A percentile compares a stretch with the other conserved stretches of the same genome.
Evolutionary conservation across 1,140 invertebrate genomes (phyloP).

Genomic region (Microplitis mediator): DNA sequence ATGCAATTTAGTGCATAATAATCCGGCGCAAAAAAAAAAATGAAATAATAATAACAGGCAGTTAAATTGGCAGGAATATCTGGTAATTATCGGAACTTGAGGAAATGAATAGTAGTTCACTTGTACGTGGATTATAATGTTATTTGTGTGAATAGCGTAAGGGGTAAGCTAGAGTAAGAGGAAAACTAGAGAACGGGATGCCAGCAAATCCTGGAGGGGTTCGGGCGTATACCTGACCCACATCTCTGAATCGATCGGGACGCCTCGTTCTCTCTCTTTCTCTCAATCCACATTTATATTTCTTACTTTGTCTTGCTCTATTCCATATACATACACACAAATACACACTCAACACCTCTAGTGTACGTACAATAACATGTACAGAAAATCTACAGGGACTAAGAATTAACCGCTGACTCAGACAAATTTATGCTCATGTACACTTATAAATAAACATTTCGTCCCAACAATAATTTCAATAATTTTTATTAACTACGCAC

Average conservation of each 20-base stretch:
- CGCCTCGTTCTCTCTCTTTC: conserved; percentile 21
- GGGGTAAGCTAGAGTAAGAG: conserved; percentile 10
- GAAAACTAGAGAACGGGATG: conserved; percentile 13
- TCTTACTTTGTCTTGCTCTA: not conserved
- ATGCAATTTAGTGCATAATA: not conserved
- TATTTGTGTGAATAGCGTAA: not conserved
- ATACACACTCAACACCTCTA: not conserved
- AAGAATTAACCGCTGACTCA: too few relatives aligned
- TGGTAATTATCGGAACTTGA: not conserved
- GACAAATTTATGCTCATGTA: too few relatives aligned
- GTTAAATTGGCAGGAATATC: not conserved
- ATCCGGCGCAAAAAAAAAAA: not conserved
- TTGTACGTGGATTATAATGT: conserved; percentile 12
- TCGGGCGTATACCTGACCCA: conserved; percentile 50
- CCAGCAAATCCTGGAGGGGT: conserved; percentile 40
- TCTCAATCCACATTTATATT: not conserved
- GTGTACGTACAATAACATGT: not conserved
- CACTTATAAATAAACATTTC: too few relatives aligned
- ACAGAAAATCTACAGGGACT: too few relatives aligned
- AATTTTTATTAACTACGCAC: too few relatives aligned
- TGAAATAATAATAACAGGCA: not conserved
- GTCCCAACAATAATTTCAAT: too few relatives aligned
- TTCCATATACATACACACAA: not conserved
- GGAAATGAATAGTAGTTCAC: not conserved
- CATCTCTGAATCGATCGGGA: conserved; percentile 47